Conservation (phyloP, 2,797 vertebrate species). For the Melanotaenia maccullochi region DNA sequence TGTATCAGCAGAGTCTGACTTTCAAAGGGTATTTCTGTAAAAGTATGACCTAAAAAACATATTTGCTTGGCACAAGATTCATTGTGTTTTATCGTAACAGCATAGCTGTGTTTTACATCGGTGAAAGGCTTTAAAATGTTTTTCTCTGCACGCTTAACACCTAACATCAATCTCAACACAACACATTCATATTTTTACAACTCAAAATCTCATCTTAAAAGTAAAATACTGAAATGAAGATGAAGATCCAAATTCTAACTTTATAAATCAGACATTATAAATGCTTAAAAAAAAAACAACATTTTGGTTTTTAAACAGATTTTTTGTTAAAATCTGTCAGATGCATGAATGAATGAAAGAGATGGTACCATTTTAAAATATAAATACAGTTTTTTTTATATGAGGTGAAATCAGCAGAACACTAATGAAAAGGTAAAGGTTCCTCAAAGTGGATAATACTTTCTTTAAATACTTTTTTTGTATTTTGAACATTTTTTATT, state of each 20-base stretch:
- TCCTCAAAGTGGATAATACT: background rate
- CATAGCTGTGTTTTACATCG: background rate
- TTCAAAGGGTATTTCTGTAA: background rate
- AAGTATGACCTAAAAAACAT: background rate
- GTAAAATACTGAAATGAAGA: no score
- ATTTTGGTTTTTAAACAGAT: no score
- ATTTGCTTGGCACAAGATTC: background rate
- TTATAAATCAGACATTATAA: background rate
- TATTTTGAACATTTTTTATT: background rate
- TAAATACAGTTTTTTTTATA: background rate
- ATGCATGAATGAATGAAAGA: background rate
- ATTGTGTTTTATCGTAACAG: background rate
- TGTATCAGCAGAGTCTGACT: background rate
- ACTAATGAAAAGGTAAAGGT: background rate
- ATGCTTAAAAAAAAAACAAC: background rate
- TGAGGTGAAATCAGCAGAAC: background rate
- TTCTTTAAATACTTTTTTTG: background rate
- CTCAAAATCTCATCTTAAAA: no score
- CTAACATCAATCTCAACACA: no score
- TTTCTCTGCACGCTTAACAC: background rate
- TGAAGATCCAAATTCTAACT: background rate
- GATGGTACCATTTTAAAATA: no score
- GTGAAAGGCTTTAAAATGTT: background rate
- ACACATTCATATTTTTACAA: no score
- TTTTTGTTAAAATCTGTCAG: no score